Conservation (phyloP, 2,113 vertebrate genomes). For the Myodes glareolus region DNA sequence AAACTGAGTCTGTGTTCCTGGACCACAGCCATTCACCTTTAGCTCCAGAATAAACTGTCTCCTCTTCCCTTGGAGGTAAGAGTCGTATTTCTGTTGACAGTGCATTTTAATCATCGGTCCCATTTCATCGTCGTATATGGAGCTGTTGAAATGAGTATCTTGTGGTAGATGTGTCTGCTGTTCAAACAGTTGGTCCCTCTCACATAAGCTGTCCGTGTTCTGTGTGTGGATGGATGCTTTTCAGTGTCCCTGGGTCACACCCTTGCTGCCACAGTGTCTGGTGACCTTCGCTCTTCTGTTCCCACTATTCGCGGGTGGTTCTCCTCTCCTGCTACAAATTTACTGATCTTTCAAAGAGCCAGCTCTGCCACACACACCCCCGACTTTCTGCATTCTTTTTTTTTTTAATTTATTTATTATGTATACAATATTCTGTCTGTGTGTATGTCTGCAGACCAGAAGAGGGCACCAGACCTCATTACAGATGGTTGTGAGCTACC, state of each 20-base stretch:
- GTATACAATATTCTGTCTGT: too few species aligned
- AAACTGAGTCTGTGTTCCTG: neutral
- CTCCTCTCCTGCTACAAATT: neutral
- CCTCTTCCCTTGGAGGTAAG: neutral
- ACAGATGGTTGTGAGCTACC: too few species aligned
- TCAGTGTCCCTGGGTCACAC: neutral
- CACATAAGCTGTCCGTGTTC: too few species aligned
- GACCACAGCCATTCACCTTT: neutral
- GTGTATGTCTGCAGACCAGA: too few species aligned
- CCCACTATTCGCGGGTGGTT: neutral
- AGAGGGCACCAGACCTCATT: too few species aligned
- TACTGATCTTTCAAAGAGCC: neutral
- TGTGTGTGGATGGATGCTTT: too few species aligned
- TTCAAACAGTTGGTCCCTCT: neutral
- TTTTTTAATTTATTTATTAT: too few species aligned
- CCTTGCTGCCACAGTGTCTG: neutral
- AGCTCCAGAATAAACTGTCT: neutral
- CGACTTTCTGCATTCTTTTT: neutral
- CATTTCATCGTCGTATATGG: neutral
- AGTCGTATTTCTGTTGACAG: too few species aligned
- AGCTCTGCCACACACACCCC: rapidly evolving
- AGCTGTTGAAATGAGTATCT: neutral
- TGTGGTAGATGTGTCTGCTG: neutral
- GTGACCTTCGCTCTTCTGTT: neutral
- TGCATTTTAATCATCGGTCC: neutral